phyloP scores from a whole-genome alignment of 2,797 vertebrate species.

The Brotula barbata region DNA sequence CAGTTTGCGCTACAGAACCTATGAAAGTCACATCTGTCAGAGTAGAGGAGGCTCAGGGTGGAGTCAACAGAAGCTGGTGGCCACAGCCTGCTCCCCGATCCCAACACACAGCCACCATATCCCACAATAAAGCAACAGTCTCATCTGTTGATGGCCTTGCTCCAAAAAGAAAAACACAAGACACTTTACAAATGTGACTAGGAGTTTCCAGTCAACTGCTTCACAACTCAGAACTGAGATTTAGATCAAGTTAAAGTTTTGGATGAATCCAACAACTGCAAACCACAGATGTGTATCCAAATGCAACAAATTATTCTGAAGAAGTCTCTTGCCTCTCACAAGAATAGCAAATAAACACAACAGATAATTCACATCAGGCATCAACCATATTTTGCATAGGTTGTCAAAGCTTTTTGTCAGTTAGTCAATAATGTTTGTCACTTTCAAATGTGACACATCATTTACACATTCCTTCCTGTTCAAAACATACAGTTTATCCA shows the following conservation, averaged over 20 bases:
- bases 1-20: constrained; percentile 47
- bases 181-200: constrained; percentile 72
- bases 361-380: constrained; percentile 38
- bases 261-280: constrained; percentile 60
- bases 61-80: constrained; percentile 72
- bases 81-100: constrained; percentile 68
- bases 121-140: constrained; percentile 72
- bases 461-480: background rate
- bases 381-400: constrained; percentile 7
- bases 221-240: constrained; percentile 54
- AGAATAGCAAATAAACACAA: constrained; percentile 19
- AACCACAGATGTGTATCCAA: constrained; percentile 48
- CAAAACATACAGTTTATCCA: too few relatives aligned
- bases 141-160: constrained; percentile 75
- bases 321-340: constrained; percentile 33
- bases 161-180: constrained; percentile 66
- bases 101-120: constrained; percentile 56
- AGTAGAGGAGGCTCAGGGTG: constrained; percentile 63
- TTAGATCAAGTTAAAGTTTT: constrained; percentile 65
- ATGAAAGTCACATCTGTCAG: constrained; percentile 73
- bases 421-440: background rate
- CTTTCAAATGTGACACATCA: background rate
- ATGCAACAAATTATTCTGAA: constrained; percentile 35
- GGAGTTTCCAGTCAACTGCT: constrained; percentile 63
- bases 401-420: background rate